phyloP scores from a whole-genome alignment of 2,797 vertebrate genomes.

The Helarctos malayanus region DNA sequence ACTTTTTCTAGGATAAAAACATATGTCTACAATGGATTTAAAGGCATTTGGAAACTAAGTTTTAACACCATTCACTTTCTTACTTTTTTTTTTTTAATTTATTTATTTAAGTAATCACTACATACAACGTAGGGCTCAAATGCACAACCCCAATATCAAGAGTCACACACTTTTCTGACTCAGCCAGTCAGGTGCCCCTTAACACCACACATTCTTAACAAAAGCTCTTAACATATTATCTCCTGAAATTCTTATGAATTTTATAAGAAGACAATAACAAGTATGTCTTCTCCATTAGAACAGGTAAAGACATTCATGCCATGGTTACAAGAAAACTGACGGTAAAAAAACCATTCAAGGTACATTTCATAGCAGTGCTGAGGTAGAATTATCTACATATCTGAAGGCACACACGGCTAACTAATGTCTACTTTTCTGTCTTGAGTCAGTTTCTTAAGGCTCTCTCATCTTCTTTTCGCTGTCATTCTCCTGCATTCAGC shows the following conservation, averaged over 20 bases:
- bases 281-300: background rate
- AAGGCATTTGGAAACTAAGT: background rate
- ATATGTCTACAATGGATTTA: background rate
- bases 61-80: background rate
- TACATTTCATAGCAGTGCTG: background rate
- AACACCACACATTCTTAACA: constrained; percentile 17
- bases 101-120: background rate
- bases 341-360: constrained; percentile 29
- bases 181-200: background rate
- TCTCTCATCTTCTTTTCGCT: constrained; percentile 21
- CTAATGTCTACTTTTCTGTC: background rate
- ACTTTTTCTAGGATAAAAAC: constrained; percentile 1
- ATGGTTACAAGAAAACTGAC: background rate
- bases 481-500: background rate
- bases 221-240: background rate
- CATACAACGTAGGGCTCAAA: background rate
- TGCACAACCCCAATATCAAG: background rate
- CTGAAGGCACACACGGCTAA: background rate
- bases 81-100: background rate
- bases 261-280: constrained; percentile 29
- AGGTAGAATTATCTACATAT: background rate
- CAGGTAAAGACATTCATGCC: background rate
- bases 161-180: background rate
- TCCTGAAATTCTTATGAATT: background rate
- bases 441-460: constrained; percentile 40